phyloP scores from a whole-genome alignment of 2,797 vertebrate species.

The Callimico goeldii region DNA sequence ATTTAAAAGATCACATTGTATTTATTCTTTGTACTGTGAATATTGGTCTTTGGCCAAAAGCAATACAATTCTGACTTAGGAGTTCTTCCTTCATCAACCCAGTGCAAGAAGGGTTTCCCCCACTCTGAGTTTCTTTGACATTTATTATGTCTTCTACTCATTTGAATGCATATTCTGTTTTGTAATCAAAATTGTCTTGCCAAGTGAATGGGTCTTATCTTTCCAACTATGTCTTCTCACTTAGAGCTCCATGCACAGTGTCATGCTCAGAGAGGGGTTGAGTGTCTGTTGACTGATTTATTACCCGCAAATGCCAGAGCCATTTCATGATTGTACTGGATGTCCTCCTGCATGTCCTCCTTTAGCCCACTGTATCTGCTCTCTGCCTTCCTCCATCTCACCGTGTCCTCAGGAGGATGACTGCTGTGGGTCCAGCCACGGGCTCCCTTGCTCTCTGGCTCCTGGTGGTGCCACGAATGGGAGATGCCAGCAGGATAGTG shows the following conservation, averaged over 20 bases:
- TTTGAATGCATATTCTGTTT: neutral
- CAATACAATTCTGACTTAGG: neutral
- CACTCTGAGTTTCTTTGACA: neutral
- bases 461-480: neutral
- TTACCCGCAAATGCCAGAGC: neutral
- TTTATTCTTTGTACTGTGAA: neutral
- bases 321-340: neutral
- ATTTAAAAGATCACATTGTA: neutral
- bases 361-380: neutral
- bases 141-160: neutral
- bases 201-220: neutral
- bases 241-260: neutral
- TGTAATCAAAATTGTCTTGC: neutral
- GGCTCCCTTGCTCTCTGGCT: neutral
- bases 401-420: neutral
- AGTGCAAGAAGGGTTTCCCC: neutral
- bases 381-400: neutral
- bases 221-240: neutral
- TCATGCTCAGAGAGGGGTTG: neutral
- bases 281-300: neutral
- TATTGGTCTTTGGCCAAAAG: constrained; percentile 9
- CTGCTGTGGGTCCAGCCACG: rapidly evolving
- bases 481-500: neutral
- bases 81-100: neutral
- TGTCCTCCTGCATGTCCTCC: neutral